phyloP scores from a whole-genome alignment of 1,140 invertebrate genomes.

The Heliothis subflexa region DNA sequence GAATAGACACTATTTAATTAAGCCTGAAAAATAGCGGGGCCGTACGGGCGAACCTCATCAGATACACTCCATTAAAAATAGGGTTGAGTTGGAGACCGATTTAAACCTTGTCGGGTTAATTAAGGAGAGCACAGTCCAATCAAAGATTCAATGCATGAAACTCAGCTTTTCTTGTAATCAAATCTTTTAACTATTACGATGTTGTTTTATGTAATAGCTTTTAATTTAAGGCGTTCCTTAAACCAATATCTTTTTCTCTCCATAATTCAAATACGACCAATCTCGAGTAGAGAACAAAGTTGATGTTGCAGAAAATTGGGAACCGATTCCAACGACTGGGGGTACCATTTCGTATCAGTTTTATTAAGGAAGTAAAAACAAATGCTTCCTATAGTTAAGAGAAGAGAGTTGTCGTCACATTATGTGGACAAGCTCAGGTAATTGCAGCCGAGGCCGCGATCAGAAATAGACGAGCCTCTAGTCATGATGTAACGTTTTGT shows the following conservation, averaged over 20 bases:
- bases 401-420: slow-evolving; percentile 40
- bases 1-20: slow-evolving; percentile 59
- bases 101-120: slow-evolving; percentile 40
- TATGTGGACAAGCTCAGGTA: slow-evolving; percentile 40
- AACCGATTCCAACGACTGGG: background rate
- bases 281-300: slow-evolving; percentile 14
- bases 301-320: slow-evolving; percentile 35
- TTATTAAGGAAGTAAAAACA: slow-evolving; percentile 28
- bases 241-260: background rate
- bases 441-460: slow-evolving; percentile 32
- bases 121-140: background rate
- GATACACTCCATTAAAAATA: slow-evolving; percentile 52
- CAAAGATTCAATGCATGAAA: background rate
- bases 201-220: background rate
- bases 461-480: slow-evolving; percentile 36
- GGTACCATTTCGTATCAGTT: slow-evolving; percentile 9
- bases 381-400: slow-evolving; percentile 4
- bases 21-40: slow-evolving; percentile 57
- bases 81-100: slow-evolving; percentile 43
- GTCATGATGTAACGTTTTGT: slow-evolving; percentile 38
- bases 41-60: slow-evolving; percentile 30
- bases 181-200: too few species aligned
- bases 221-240: background rate
- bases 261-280: background rate
- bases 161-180: too few species aligned